phyloP scores from a whole-genome alignment of 1,140 invertebrate species.

The Trachymyrmex septentrionalis region DNA sequence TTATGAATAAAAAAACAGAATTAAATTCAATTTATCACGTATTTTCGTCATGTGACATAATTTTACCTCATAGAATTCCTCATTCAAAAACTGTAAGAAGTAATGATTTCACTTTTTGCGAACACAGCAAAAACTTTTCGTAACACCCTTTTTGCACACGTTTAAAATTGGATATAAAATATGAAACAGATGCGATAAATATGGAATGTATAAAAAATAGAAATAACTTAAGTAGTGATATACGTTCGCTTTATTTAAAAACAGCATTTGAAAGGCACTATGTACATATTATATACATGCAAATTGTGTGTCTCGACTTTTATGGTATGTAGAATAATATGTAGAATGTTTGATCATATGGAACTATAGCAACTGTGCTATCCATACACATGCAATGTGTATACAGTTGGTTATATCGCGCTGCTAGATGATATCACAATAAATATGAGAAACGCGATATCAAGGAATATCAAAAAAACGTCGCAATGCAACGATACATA shows the following conservation, averaged over 20 bases:
- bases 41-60: too few relatives aligned
- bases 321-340: conserved; percentile 13
- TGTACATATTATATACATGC: conserved; percentile 7
- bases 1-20: too few relatives aligned
- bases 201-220: neutral
- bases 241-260: conserved; percentile 33
- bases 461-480: conserved; percentile 2
- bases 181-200: neutral
- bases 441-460: neutral
- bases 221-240: neutral
- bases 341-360: neutral
- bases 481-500: conserved; percentile 4
- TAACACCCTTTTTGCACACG: neutral
- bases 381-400: neutral
- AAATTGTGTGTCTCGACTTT: conserved; percentile 10
- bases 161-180: neutral
- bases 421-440: neutral
- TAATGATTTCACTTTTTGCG: too few relatives aligned
- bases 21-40: too few relatives aligned
- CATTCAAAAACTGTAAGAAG: too few relatives aligned
- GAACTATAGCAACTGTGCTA: conserved; percentile 2
- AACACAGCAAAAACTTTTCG: too few relatives aligned
- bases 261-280: conserved; percentile 38
- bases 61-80: too few relatives aligned
- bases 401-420: neutral